Evolutionary conservation across 2,888 invertebrate species (phyloP).

Genomic region (Sipha maydis): DNA sequence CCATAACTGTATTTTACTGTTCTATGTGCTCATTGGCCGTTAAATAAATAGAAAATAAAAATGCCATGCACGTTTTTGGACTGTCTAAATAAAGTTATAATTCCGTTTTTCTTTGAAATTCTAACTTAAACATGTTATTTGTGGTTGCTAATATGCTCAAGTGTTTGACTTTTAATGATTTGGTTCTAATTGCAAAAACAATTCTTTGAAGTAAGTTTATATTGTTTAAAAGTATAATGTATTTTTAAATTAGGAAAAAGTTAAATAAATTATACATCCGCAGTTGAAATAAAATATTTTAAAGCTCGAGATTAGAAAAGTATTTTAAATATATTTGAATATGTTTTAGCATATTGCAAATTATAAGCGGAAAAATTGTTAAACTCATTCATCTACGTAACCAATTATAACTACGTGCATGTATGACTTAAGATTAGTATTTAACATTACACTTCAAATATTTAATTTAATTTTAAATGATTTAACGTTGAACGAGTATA

Average conservation of each 20-base stretch:
- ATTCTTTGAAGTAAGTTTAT: neutral
- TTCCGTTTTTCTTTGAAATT: conserved; percentile 7
- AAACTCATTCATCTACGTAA: neutral
- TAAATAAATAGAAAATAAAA: no score
- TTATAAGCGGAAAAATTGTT: neutral
- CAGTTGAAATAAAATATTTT: neutral
- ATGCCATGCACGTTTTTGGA: neutral
- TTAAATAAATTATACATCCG: neutral
- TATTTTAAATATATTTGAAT: neutral
- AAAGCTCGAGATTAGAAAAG: neutral
- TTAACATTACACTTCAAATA: neutral
- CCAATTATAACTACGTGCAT: neutral
- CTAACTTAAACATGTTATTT: neutral
- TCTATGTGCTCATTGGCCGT: no score
- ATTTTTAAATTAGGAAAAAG: neutral
- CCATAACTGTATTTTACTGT: no score
- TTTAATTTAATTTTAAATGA: neutral
- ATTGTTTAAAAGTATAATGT: neutral
- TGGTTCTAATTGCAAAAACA: neutral
- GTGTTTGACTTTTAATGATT: neutral
- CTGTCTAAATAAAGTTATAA: neutral
- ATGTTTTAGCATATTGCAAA: neutral
- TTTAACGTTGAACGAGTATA: neutral
- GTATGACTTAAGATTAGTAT: neutral
- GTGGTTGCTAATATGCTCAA: neutral